A percentile compares a stretch with the other conserved stretches of the same genome.
Conservation (phyloP, 64 coral and sea anemone genomes). For the Platygyra sinensis region DNA sequence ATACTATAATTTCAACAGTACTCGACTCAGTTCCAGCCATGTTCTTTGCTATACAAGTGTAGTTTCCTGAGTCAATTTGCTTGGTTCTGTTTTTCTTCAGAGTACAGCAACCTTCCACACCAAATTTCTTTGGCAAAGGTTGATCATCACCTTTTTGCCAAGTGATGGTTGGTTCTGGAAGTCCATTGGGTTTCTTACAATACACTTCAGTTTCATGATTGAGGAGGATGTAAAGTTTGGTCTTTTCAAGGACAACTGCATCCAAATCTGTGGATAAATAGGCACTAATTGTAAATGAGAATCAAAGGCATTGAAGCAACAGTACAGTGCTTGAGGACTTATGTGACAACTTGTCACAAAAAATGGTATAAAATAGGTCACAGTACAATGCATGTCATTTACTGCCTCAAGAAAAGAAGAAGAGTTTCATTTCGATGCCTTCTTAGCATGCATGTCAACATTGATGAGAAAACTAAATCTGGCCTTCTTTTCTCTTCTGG, state of each 20-base stretch:
- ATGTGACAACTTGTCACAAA: too few relatives aligned
- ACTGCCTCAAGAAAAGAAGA: too few relatives aligned
- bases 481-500: too few relatives aligned
- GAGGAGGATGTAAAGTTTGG: constrained; percentile 11
- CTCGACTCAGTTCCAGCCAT: constrained; percentile 15
- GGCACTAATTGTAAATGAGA: neutral
- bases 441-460: too few relatives aligned
- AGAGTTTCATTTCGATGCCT: too few relatives aligned
- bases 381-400: too few relatives aligned
- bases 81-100: constrained; percentile 63
- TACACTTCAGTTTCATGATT: constrained; percentile 29
- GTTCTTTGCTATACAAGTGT: constrained; percentile 80
- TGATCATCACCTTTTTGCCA: constrained; percentile 53
- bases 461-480: too few relatives aligned
- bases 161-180: constrained; percentile 57
- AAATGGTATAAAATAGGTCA: too few relatives aligned
- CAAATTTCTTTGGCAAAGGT: constrained; percentile 14
- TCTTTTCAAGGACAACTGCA: neutral
- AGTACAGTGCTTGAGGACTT: too few relatives aligned
- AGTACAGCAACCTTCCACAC: constrained; percentile 23
- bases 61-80: constrained; percentile 49
- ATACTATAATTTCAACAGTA: constrained; percentile 54
- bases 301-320: too few relatives aligned
- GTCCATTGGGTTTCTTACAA: constrained; percentile 54
- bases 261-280: constrained; percentile 52